phyloP scores from a whole-genome alignment of 2,113 vertebrate species.

The Micromys minutus region DNA sequence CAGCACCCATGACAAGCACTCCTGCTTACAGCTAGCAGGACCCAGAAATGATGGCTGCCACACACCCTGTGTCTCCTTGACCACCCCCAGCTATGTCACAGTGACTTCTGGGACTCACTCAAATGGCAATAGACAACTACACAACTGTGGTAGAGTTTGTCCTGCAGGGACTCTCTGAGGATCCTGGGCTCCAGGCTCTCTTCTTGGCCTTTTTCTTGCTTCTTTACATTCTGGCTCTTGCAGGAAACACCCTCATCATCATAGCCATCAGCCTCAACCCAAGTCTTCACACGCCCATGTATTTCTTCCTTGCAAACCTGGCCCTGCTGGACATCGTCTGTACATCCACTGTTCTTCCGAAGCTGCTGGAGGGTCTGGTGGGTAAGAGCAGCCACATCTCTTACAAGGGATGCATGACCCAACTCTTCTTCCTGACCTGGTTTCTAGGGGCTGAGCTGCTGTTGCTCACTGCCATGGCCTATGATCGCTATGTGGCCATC shows the following conservation, averaged over 20 bases:
- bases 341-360: conserved; percentile 61
- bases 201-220: conserved; percentile 4
- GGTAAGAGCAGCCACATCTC: conserved; percentile 40
- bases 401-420: conserved; percentile 59
- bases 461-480: conserved; percentile 64
- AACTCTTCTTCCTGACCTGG: conserved; percentile 63
- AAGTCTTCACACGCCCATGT: conserved; percentile 39
- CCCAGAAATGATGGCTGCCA: accelerated
- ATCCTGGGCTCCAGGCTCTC: neutral
- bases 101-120: too few relatives aligned
- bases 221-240: conserved; percentile 43
- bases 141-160: neutral
- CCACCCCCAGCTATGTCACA: too few relatives aligned
- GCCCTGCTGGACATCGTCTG: conserved; percentile 57
- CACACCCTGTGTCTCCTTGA: neutral
- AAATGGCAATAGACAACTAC: neutral
- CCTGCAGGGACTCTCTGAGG: conserved; percentile 53
- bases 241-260: conserved; percentile 47
- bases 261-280: conserved; percentile 16
- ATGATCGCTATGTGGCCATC: conserved; percentile 65
- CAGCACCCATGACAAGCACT: neutral
- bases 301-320: conserved; percentile 64
- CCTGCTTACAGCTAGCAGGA: neutral
- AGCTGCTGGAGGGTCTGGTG: conserved; percentile 29
- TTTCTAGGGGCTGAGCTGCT: conserved; percentile 17